Evolutionary conservation across 2,113 vertebrate genomes (phyloP).

Genomic region (Platycercus adscitus): DNA sequence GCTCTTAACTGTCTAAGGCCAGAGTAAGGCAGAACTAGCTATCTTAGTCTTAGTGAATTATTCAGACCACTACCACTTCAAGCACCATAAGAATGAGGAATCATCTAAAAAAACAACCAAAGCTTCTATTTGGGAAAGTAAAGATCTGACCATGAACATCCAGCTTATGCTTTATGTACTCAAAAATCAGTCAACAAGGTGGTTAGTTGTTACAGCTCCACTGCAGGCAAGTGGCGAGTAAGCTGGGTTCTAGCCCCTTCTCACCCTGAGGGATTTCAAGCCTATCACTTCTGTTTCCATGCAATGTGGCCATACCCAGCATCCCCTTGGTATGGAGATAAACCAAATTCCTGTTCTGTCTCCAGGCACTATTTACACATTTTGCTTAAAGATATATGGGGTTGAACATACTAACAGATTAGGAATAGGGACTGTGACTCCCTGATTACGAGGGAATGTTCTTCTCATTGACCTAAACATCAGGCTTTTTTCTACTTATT

Average conservation of each 20-base stretch:
- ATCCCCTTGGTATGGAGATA: not conserved
- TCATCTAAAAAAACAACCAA: not conserved
- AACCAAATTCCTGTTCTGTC: not conserved
- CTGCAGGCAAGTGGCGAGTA: accelerated
- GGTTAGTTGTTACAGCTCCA: not conserved
- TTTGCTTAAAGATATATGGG: not conserved
- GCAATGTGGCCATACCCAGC: not conserved
- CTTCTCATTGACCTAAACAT: not conserved
- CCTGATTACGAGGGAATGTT: not conserved
- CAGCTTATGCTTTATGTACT: not conserved
- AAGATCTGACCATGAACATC: not conserved
- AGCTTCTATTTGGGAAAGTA: not conserved
- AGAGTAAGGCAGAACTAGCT: not conserved
- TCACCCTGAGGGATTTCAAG: not conserved
- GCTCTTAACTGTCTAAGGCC: not conserved
- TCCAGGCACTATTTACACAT: not conserved
- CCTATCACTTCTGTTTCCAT: not conserved
- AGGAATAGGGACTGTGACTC: not conserved
- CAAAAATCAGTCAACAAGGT: not conserved
- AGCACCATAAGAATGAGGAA: not conserved
- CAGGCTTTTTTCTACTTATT: not conserved
- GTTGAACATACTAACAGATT: not conserved
- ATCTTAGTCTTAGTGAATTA: not conserved
- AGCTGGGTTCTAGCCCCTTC: not conserved
- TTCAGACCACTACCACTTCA: not conserved